phyloP scores from a whole-genome alignment of 2,797 vertebrate genomes.

The Coracias cyanogaster region DNA sequence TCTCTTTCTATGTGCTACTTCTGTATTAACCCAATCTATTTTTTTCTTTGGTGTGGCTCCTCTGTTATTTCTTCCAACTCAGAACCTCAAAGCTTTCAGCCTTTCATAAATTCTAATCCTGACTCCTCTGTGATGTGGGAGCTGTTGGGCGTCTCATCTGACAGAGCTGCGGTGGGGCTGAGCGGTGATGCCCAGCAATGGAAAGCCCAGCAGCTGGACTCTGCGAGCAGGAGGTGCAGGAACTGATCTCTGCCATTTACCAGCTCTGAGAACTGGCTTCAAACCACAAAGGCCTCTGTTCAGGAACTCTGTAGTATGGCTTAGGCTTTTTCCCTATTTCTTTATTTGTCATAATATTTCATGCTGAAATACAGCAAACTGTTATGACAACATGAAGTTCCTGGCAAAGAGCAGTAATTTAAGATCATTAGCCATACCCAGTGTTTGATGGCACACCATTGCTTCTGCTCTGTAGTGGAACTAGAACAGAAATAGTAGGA shows the following conservation, averaged over 20 bases:
- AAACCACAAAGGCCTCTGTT: neutral
- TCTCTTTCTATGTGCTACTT: neutral
- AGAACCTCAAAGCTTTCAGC: neutral
- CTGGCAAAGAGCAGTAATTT: neutral
- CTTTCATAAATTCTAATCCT: neutral
- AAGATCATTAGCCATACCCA: neutral
- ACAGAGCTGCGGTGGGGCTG: no score
- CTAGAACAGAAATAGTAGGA: neutral
- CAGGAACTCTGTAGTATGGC: neutral
- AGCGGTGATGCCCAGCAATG: neutral
- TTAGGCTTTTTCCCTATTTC: neutral
- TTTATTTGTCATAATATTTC: neutral
- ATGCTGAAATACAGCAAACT: neutral
- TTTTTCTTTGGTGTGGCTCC: rapidly evolving
- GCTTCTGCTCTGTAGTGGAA: neutral
- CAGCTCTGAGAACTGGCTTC: neutral
- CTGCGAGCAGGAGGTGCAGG: rapidly evolving
- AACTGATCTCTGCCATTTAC: neutral
- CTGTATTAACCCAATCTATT: neutral
- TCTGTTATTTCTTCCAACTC: neutral
- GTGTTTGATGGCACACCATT: neutral
- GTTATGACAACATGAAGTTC: rapidly evolving
- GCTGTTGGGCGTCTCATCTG: neutral
- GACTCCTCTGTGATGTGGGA: rapidly evolving
- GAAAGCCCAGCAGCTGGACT: no score